A percentile compares a stretch with the other conserved stretches of the same genome.
These are phyloP conservation scores for Protodeltote pygarga DNA, from an alignment of 2,888 invertebrate genomes.

Conservation along the genomic window DNA sequence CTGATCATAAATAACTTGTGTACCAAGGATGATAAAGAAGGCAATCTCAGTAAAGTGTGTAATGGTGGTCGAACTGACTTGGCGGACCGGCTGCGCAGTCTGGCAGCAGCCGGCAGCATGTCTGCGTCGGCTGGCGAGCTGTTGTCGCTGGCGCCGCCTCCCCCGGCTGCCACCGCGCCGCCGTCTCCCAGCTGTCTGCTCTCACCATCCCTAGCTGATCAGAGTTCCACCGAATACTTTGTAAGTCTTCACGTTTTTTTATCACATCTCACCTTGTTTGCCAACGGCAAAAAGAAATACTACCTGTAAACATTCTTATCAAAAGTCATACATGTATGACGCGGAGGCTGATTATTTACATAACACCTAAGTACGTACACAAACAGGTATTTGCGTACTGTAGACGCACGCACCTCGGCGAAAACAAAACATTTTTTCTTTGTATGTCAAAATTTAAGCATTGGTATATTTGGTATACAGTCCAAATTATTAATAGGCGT, in stretches of 20 bases:
- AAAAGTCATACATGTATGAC: constrained; percentile 26
- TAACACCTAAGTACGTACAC: constrained; percentile 36
- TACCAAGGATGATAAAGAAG: constrained; percentile 65
- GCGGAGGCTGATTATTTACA: constrained; percentile 47
- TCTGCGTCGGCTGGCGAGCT: constrained; percentile 79
- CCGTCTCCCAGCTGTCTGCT: constrained; percentile 81
- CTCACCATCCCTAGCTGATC: constrained; percentile 79
- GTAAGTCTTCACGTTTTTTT: constrained; percentile 62
- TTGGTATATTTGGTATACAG: background rate
- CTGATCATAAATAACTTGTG: constrained; percentile 82
- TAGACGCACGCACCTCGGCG: constrained; percentile 40
- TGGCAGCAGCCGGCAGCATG: constrained; percentile 81
- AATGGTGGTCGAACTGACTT: constrained; percentile 78
- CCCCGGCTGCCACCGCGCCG: constrained; percentile 81
- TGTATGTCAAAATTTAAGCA: constrained; percentile 13
- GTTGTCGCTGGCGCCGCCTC: constrained; percentile 80
- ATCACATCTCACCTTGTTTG: constrained; percentile 17
- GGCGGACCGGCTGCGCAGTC: constrained; percentile 76
- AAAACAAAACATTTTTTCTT: constrained; percentile 42
- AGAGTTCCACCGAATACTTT: constrained; percentile 77
- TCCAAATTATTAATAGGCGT: constrained; percentile 11
- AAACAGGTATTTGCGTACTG: constrained; percentile 37
- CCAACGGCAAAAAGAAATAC: constrained; percentile 20
- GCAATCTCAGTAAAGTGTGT: constrained; percentile 55
- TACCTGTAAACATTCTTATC: constrained; percentile 38